phyloP scores from a whole-genome alignment of 2,888 invertebrate species.

The Iphiclides podalirius region DNA sequence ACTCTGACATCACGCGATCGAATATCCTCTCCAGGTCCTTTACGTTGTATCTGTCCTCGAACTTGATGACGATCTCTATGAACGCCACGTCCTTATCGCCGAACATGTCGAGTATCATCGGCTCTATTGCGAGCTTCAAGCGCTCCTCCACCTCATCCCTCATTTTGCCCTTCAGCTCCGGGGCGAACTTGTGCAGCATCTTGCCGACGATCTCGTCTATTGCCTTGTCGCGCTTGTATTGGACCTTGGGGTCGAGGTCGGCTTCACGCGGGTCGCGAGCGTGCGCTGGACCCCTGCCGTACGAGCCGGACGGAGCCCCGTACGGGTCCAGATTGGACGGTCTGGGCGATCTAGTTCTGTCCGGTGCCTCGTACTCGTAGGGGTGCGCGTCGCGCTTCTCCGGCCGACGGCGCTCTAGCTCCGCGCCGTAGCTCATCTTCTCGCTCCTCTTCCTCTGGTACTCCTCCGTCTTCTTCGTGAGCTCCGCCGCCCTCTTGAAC shows the following conservation, averaged over 20 bases:
- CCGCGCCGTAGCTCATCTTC: slow-evolving; percentile 30
- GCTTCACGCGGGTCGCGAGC: not conserved
- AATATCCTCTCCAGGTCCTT: slow-evolving; percentile 53
- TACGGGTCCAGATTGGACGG: too few species aligned
- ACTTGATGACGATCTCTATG: slow-evolving; percentile 60
- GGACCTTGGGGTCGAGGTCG: slow-evolving; percentile 25
- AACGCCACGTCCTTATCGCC: slow-evolving; percentile 55
- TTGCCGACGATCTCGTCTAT: slow-evolving; percentile 49
- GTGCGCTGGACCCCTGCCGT: not conserved
- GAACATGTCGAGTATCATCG: slow-evolving; percentile 52
- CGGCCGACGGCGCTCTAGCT: slow-evolving; percentile 32
- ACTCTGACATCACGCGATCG: slow-evolving; percentile 46
- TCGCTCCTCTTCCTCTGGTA: slow-evolving; percentile 38
- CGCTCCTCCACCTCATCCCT: slow-evolving; percentile 44
- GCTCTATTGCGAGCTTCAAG: slow-evolving; percentile 39
- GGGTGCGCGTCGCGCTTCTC: slow-evolving; percentile 32
- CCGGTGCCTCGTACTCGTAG: too few species aligned
- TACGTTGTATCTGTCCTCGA: slow-evolving; percentile 46
- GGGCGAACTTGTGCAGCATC: slow-evolving; percentile 46
- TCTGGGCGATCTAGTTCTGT: too few species aligned
- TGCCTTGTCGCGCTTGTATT: slow-evolving; percentile 54
- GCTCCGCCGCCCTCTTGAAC: slow-evolving; percentile 55
- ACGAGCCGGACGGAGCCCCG: not conserved
- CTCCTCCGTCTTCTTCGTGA: slow-evolving; percentile 57
- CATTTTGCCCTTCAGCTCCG: slow-evolving; percentile 38